Evolutionary conservation across 2,113 vertebrate genomes (phyloP).

Genomic region (Sylvia atricapilla): DNA sequence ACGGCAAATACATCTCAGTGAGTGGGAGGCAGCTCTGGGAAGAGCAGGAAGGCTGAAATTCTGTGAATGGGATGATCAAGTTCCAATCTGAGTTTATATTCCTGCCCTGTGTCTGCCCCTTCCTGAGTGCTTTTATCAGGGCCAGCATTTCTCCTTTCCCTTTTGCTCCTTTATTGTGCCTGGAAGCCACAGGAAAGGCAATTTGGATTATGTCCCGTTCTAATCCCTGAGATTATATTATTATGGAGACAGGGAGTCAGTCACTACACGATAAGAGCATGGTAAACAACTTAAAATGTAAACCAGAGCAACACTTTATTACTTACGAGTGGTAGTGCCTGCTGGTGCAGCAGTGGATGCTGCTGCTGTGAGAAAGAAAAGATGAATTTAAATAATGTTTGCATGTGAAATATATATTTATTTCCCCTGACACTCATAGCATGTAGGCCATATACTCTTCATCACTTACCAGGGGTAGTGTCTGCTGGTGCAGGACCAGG

Average conservation of each 20-base stretch:
- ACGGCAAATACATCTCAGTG: rapidly evolving
- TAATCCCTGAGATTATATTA: neutral
- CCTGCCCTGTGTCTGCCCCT: neutral
- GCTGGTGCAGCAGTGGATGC: neutral
- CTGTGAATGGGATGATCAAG: neutral
- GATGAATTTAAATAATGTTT: neutral
- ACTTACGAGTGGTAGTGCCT: neutral
- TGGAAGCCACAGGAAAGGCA: neutral
- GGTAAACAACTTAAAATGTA: rapidly evolving
- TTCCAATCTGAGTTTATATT: neutral
- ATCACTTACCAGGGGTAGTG: neutral
- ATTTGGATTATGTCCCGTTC: rapidly evolving
- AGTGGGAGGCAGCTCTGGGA: neutral
- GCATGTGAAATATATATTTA: neutral
- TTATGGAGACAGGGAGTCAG: neutral
- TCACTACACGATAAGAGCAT: neutral
- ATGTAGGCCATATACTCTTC: neutral
- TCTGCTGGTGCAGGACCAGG: neutral
- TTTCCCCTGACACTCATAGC: neutral
- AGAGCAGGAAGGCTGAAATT: neutral
- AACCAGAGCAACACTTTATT: neutral
- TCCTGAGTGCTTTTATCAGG: neutral
- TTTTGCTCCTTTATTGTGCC: neutral
- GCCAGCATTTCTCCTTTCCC: neutral
- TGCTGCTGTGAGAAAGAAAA: neutral